Evolutionary conservation across 2,113 vertebrate species (phyloP).

Genomic region (Nyctibius bracteatus): DNA sequence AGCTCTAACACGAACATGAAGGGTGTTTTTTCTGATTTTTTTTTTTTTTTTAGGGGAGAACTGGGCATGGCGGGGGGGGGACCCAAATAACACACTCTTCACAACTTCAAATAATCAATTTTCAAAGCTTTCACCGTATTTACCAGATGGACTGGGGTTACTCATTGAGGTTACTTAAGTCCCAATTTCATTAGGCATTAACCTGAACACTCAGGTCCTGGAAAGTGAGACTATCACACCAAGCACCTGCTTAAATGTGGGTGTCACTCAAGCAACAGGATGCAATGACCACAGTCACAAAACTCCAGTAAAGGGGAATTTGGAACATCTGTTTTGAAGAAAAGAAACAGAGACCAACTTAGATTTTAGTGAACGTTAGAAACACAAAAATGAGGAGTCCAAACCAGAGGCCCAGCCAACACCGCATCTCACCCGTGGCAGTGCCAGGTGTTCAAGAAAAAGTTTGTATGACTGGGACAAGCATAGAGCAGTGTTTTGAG

Average conservation of each 20-base stretch:
- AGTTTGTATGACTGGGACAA: not conserved
- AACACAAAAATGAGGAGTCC: not conserved
- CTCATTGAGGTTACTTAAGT: not conserved
- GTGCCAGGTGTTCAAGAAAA: not conserved
- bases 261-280: not conserved
- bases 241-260: not conserved
- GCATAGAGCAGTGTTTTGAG: not conserved
- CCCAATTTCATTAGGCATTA: not conserved
- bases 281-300: not conserved
- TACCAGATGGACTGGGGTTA: not conserved
- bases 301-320: not conserved
- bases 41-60: not conserved
- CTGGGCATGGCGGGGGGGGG: accelerated
- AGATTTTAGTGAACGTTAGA: not conserved
- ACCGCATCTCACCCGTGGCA: not conserved
- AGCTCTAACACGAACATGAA: not conserved
- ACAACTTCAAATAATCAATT: not conserved
- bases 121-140: not conserved
- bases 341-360: not conserved
- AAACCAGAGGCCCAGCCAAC: not conserved
- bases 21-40: accelerated
- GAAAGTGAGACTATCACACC: not conserved
- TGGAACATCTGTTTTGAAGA: not conserved
- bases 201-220: not conserved
- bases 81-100: not conserved